These are phyloP conservation scores for Galbula dea DNA, from an alignment of 2,113 vertebrate species.

Conservation along the genomic window DNA sequence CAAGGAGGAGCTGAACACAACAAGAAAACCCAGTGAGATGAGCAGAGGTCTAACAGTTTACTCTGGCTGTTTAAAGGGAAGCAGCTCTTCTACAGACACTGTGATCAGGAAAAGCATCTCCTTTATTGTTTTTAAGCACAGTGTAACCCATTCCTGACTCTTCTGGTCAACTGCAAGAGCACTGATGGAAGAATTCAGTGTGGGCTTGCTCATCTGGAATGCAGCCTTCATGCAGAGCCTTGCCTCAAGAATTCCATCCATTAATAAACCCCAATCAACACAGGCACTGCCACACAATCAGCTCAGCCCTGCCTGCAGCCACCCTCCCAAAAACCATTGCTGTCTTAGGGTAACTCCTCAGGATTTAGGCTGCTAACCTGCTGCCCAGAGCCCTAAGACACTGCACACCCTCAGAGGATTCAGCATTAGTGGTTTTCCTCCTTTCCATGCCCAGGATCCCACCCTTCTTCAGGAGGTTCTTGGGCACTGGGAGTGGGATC, in stretches of 20 bases:
- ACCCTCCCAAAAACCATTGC: no score
- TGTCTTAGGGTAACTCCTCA: accelerated
- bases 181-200: not conserved
- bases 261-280: not conserved
- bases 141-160: not conserved
- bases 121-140: not conserved
- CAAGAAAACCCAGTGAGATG: not conserved
- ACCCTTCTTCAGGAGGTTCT: not conserved
- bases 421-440: accelerated
- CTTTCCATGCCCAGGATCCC: not conserved
- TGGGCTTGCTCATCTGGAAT: not conserved
- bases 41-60: not conserved
- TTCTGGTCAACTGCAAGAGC: not conserved
- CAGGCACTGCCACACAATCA: no score
- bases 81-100: not conserved
- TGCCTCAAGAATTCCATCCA: not conserved
- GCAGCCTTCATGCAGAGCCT: not conserved
- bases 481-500: not conserved
- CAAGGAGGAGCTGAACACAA: not conserved
- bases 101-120: not conserved
- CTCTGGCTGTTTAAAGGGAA: not conserved
- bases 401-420: not conserved
- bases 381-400: not conserved
- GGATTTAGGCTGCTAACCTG: not conserved
- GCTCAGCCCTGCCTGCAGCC: not conserved